Evolutionary conservation across 2,888 invertebrate species (phyloP), one percentile per base, ranked within the genome.

Genomic region (Chloroclysta siterata): DNA sequence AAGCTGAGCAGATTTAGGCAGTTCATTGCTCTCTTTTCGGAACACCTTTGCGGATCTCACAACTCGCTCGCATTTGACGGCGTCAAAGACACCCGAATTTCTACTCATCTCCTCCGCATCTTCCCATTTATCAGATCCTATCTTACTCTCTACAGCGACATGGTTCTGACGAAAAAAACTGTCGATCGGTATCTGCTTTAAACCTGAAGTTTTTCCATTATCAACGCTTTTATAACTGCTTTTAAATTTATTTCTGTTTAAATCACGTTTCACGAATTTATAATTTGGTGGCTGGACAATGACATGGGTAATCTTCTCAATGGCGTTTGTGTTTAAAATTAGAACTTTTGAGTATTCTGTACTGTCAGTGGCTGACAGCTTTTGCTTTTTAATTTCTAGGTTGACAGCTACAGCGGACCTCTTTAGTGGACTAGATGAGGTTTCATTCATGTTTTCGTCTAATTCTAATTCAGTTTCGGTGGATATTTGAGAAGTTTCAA

Each of bases 271-370:
- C 74, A 88, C 82, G 78, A 87, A 83, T 87, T 86, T 92, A 81
- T 87, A 91, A 89, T 90, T 89, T 90, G 86, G 85, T 85, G 90
- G 90, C 75, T 91, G 90, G 72, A 90, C 83, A 81, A 87, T 90
- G 85, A 90, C 89, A 84, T 90, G 87, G 60, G 87, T 85, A 73
- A 90, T 81, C 80, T 87, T 89, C 75, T 88, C 86, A 80, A 88
- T 85, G 82, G 87, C 88, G 81, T 89, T 82, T 74, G 89, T 88
- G 63, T 92, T 93, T 80, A 91, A 91, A 92, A 89, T 89, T 82
- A 90, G 92, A 93, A 93, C 83, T 81, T 86, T 90, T 73, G 81
- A 73, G 78, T 85, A 80, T 78, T 86, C 85, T 79, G 71, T 70
- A 65, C 70, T 77, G 72, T 79, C 77, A 69, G 74, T 72, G 66